Base-by-base conservation (phyloP, 1,140 invertebrate genomes). In the Drosophila kepulauana region DNA sequence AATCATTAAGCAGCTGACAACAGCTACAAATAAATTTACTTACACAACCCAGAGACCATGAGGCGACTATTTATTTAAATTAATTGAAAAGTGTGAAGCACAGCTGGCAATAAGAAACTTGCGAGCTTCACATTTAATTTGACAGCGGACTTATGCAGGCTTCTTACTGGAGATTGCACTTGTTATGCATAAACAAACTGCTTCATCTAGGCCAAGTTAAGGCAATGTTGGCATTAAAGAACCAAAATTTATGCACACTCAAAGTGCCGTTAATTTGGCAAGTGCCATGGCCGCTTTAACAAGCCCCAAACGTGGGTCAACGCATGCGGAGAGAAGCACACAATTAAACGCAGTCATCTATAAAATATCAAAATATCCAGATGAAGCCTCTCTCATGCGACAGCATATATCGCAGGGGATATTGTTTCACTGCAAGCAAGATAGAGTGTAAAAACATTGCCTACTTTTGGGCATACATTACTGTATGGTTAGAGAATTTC, bases 291-390 rank as follows among this genome's bases (percentile, higher is more conserved):
- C 33, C 41, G 35, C 63, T 51, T 59, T 67, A 73, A 73, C 62
- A 35, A 45, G 62, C 56, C 66, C 63, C 48, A 59, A 67, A 71
- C 66, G 41, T 45, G 35, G 68, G 64, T 51, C 77, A 58, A 67
- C 33, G 62, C 48, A 66, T 35, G 69, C 41, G 46, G 33, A 54
- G 38, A 45, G 49, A 46, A 59, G 78, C 78, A 54, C 52, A 70
- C 80, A 79, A 82, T 82, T 82, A 79, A 57, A 61, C 41, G 71
- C 75, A 72, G 54, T 43, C 75, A 67, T 71, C 66, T 78, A 78
- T 64, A 65, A 81, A 82, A 69, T 70, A 68, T 78, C 48, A 65
- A 69, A 68, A 70, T 48, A 75, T 63, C 28, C 8, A 46, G 64
- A 38, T 51, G 48, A 43, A 66, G 54, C 30, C 11, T 35, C 45